Conservation (phyloP, 2,113 vertebrate species). For the Scomber colias region DNA sequence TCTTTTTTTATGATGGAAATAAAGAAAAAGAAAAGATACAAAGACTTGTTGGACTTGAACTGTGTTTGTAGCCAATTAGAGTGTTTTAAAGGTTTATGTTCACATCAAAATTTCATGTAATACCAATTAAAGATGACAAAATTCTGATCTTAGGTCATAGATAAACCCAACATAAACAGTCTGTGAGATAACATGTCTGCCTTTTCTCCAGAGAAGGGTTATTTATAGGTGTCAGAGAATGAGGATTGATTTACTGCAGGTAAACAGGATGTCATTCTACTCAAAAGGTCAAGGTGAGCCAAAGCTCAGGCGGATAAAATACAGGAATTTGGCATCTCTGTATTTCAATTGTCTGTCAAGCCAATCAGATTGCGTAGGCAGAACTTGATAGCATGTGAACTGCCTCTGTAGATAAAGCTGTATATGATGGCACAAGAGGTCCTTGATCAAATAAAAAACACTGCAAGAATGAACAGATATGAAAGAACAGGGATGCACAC, state of each 20-base stretch:
- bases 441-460: conserved; percentile 33
- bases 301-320: conserved; percentile 52
- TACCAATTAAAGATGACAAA: conserved; percentile 13
- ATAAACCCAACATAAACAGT: conserved; percentile 19
- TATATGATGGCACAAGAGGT: background rate
- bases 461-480: background rate
- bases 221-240: conserved; percentile 67
- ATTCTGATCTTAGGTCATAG: conserved; percentile 12
- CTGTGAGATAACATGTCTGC: conserved; percentile 31
- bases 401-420: conserved; percentile 13
- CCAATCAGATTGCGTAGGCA: background rate
- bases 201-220: conserved; percentile 52
- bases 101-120: conserved; percentile 1
- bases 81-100: conserved; percentile 14
- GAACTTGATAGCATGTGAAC: conserved; percentile 7
- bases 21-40: background rate
- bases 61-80: background rate
- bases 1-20: background rate
- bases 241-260: conserved; percentile 70
- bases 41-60: too few relatives aligned
- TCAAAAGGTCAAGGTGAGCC: conserved; percentile 75
- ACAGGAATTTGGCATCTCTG: conserved; percentile 29
- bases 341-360: conserved; percentile 50
- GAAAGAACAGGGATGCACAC: background rate
- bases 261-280: conserved; percentile 64